These are phyloP conservation scores for Venusia cambrica DNA, from an alignment of 2,888 invertebrate genomes.

Conservation along the genomic window DNA sequence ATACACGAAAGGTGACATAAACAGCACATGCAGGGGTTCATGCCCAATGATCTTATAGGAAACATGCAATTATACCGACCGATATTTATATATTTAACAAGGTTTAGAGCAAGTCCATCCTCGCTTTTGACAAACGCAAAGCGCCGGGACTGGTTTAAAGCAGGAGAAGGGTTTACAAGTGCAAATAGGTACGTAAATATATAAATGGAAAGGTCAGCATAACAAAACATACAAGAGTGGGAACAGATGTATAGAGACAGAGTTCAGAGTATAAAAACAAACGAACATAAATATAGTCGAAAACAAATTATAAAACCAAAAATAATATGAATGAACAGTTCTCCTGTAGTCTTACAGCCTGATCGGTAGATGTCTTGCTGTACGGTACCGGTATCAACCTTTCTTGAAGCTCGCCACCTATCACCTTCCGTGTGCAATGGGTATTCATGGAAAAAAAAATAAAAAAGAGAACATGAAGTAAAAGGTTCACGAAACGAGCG, in stretches of 20 bases:
- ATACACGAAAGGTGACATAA: conserved; percentile 34
- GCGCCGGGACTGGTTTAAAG: too few relatives aligned
- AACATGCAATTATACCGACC: conserved; percentile 58
- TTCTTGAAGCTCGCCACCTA: conserved; percentile 99
- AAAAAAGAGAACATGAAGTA: conserved; percentile 79
- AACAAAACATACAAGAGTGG: conserved; percentile 52
- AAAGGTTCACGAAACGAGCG: conserved; percentile 57
- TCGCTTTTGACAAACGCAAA: too few relatives aligned
- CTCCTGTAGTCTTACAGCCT: conserved; percentile 94
- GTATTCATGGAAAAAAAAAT: conserved; percentile 89
- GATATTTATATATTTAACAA: conserved; percentile 36
- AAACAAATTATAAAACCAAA: conserved; percentile 56
- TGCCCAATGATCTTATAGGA: conserved; percentile 46
- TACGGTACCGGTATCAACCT: conserved; percentile 99
- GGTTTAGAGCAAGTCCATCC: too few relatives aligned
- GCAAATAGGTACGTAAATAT: conserved; percentile 29
- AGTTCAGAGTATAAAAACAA: conserved; percentile 64
- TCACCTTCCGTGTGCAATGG: conserved; percentile 97
- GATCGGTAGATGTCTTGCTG: conserved; percentile 99
- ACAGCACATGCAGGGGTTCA: conserved; percentile 62
- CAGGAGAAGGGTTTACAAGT: conserved; percentile 5
- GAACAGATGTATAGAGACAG: conserved; percentile 59
- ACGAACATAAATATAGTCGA: conserved; percentile 39
- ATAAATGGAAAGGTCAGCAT: conserved; percentile 58
- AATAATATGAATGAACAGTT: conserved; percentile 59